Conservation (phyloP, 2,888 invertebrate genomes). For the Thecophora atra region DNA sequence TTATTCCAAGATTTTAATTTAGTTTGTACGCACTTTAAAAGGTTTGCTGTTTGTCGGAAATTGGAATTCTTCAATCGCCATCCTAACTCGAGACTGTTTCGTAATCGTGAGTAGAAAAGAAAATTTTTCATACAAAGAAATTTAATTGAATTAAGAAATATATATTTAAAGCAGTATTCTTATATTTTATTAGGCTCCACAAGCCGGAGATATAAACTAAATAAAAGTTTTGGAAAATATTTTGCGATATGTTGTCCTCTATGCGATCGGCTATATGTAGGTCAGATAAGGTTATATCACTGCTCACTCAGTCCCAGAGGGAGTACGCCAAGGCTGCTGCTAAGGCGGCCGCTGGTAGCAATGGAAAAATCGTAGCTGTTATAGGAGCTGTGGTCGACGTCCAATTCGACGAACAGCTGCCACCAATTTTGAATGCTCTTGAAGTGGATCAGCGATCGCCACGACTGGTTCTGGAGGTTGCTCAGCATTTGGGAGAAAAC, state of each 20-base stretch:
- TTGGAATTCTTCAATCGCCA: no score
- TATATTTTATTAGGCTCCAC: constrained; percentile 34
- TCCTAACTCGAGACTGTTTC: no score
- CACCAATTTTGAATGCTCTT: constrained; percentile 92
- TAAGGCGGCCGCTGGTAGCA: constrained; percentile 47
- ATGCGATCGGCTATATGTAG: constrained; percentile 50
- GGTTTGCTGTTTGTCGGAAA: no score
- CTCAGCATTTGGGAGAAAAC: constrained; percentile 91
- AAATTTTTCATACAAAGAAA: constrained; percentile 34
- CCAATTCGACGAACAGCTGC: constrained; percentile 88
- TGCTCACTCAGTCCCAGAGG: constrained; percentile 50
- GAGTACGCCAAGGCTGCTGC: constrained; percentile 54
- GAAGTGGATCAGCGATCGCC: constrained; percentile 87
- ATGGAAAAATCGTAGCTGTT: constrained; percentile 78
- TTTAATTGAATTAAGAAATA: no score
- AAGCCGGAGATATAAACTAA: constrained; percentile 35
- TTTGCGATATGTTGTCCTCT: constrained; percentile 50
- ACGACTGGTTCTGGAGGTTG: constrained; percentile 76
- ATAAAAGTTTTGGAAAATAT: constrained; percentile 36
- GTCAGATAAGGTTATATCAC: constrained; percentile 55
- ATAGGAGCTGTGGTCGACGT: constrained; percentile 98
- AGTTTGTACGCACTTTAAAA: no score
- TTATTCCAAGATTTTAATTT: no score
- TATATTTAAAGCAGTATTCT: constrained; percentile 5
- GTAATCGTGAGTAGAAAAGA: no score